Base-by-base conservation (phyloP, 2,888 invertebrate genomes). In the Agapostemon virescens region DNA sequence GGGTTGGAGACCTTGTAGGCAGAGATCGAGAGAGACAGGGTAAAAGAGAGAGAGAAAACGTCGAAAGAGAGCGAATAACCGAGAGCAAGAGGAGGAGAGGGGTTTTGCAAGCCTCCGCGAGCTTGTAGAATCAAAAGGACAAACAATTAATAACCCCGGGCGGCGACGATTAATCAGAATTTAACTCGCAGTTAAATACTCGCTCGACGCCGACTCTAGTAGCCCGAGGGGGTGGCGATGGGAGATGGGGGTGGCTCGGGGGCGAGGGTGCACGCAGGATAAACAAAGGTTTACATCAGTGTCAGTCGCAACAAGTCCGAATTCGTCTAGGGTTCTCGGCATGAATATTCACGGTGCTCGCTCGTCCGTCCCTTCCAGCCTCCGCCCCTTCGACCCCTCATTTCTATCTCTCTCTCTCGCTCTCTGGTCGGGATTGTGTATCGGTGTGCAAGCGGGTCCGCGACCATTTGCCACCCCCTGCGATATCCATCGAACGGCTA, bases 221-320 rank as follows among this genome's bases (percentile, higher is more conserved):
- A 33, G 30, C 33, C 61, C 7, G 55, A 15, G 61, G 79, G 58
- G 61, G 76, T 61, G 82, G 74, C 72, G 73, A 71, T 70, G 70
- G 55, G 17, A n/a, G 69, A 20, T 20, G 36, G 38, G 74, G 23
- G 73, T 42, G 77, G 72, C 84, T 73, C 77, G 79, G 79, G 73
- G 82, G 73, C 80, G 78, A 86, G 79, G 85, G 84, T 84, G 84
- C 84, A 84, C 85, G 85, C 84, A 83, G 90, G 88, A 88, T 89
- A 91, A 91, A 92, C 92, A 92, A 92, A 92, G 92, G 91, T 91
- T 90, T 91, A 91, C 90, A 90, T 92, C 92, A 92, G 92, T 92
- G 92, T 92, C 92, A 92, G 92, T 92, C 91, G 92, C 92, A 92
- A 92, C 92, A 92, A 92, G 92, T 92, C 92, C 90, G 91, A 92